Evolutionary conservation across 2,888 invertebrate genomes (phyloP), one percentile per base, ranked within the genome.

Genomic region (Petrolisthes cinctipes): DNA sequence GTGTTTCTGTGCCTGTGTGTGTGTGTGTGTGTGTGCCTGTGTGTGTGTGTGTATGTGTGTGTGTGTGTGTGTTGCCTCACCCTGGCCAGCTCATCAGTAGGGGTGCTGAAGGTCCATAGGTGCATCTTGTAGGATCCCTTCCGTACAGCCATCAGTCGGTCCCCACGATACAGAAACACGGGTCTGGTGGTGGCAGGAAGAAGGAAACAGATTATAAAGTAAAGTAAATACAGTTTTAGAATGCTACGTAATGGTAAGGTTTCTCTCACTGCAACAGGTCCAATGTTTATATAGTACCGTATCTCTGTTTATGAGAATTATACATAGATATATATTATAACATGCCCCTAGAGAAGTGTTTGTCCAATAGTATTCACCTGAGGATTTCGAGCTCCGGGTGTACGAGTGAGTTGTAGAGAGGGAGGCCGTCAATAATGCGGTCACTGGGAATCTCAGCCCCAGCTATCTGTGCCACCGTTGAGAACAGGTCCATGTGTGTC

Each of bases 141-240:
- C 57, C 94, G 92, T 4, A 93, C 93, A 11, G 94, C 94, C 94
- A 94, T 94, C 86, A 94, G 90, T 85, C 93, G 92, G 89, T 93
- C 92, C 68, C 94, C 94, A 89, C 94, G 93, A 91, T 94, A 94
- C 92, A 93, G 94, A 91, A 93, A 94, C 76, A 94, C 92, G 6
- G 93, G 93, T 79, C 89, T 89, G 83, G 53, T 66, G n/a, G 20
- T 83, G 61, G 73, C 23, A 79, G 66, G 23, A n/a, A 80, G 56
- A 68, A 37, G 37, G 37, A 37, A 37, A 37, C 37, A 37, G 1
- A 37, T 37, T 37, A 37, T 37, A 37, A 37, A 37, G 1, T 37
- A 37, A 37, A 37, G 37, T 37, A 37, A 37, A 37, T 1, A 37
- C 37, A 37, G 37, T 37, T 37, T 37, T 37, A 37, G 37, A n/a